Percentiles rank a stretch among this genome's conserved stretches.
Evolutionary conservation across 1,140 invertebrate species (phyloP).

Genomic region (Drosophila funebris): DNA sequence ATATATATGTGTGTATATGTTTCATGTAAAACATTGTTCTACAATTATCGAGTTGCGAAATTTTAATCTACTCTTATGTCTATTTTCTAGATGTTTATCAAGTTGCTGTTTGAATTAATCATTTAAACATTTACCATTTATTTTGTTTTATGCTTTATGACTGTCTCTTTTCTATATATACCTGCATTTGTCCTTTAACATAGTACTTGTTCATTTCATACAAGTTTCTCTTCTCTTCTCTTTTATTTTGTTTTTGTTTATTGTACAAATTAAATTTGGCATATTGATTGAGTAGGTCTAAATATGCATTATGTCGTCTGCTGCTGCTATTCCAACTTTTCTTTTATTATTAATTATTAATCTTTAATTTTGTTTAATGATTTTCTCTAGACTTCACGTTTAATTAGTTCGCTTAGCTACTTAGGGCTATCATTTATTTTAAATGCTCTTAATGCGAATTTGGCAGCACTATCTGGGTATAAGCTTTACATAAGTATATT

Average conservation of each 20-base stretch:
- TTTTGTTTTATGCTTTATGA: neutral
- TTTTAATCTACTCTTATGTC: slow-evolving; percentile 58
- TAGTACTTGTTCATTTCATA: slow-evolving; percentile 24
- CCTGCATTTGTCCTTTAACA: slow-evolving; percentile 76
- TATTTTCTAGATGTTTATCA: slow-evolving; percentile 41
- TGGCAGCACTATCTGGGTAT: slow-evolving; percentile 70
- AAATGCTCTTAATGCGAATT: slow-evolving; percentile 69
- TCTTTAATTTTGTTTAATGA: slow-evolving; percentile 10
- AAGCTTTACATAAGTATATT: slow-evolving; percentile 69
- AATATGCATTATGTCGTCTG: slow-evolving; percentile 23
- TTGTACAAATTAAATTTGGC: slow-evolving; percentile 51
- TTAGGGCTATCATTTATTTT: slow-evolving; percentile 59
- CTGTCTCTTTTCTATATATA: slow-evolving; percentile 34
- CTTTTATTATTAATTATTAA: slow-evolving; percentile 32
- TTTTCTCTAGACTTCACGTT: slow-evolving; percentile 23
- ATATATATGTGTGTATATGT: slow-evolving; percentile 4
- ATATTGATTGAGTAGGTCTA: slow-evolving; percentile 48
- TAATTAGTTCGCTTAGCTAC: slow-evolving; percentile 74
- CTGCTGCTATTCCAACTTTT: too few species aligned
- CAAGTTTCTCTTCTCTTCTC: too few species aligned
- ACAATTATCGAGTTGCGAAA: slow-evolving; percentile 67
- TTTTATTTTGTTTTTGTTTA: slow-evolving; percentile 35
- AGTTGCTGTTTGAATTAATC: too few species aligned
- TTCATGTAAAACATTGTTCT: slow-evolving; percentile 21
- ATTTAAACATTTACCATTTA: neutral